Base-by-base conservation (phyloP, 2,113 vertebrate species). In the Eleginops maclovinus region DNA sequence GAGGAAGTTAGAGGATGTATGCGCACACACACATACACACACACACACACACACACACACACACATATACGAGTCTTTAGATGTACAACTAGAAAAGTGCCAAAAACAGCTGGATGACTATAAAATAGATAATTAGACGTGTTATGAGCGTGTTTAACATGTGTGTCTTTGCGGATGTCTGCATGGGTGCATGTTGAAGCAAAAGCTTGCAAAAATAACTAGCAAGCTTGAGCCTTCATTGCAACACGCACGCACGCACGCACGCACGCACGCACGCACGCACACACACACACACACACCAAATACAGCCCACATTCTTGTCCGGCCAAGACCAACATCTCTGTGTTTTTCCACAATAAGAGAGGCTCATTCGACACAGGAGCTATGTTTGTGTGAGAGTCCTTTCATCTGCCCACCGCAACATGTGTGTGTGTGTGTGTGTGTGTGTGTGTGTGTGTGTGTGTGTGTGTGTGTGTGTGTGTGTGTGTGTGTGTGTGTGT, bases 321-420 rank as follows among this genome's bases (percentile, higher is more conserved):
- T 91, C 77, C 11, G 21, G 87, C 88, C 91, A 92, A 93, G 71
- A 91, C 86, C 87, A 93, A 93, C 89, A 93, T 77, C 73, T 46
- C 76, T 21, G 49, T 94, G 89, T 92, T 93, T 90, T 93, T 87
- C 74, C 67, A 86, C 83, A 92, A 92, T 84, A 88, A 91, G 87
- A 82, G 69, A 44, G 22, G 77, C 80, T 90, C 77, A 84, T 89
- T 89, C 40, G 43, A 88, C 75, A 89, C 86, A 85, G 87, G 82
- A 85, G 77, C 79, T 55, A 9, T 85, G 80, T 92, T 89, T 89
- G 86, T 87, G 73, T n/a, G 79, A 82, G 65, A 77, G 60, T 82
- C 70, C 81, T 92, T 93, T 94, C 86, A 92, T 94, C 88, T 79
- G 14, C 81, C 87, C 80, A 79, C 80, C 21, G 81, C 72, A 71